A percentile compares a stretch with the other conserved stretches of the same genome.
phyloP scores from a whole-genome alignment of 2,888 invertebrate species.

The Lutraria lutraria region DNA sequence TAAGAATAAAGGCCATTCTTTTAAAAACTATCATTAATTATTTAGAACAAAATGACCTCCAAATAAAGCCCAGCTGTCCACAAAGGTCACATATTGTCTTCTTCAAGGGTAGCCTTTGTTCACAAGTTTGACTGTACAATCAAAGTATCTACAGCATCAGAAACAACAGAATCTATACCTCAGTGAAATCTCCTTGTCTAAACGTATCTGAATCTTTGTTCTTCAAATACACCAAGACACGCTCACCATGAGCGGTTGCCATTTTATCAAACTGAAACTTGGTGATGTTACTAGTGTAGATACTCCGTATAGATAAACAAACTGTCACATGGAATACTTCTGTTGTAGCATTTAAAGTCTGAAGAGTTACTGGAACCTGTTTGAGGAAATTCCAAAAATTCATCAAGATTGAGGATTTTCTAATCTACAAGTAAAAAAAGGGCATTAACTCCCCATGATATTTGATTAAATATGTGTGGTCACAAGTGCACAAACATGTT shows the following conservation, averaged over 20 bases:
- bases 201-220: conserved; percentile 37
- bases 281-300: not conserved
- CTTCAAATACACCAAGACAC: conserved; percentile 45
- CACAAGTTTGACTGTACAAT: no score
- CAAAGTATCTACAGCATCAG: no score
- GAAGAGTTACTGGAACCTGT: not conserved
- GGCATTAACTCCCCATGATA: not conserved
- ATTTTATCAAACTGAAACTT: conserved; percentile 33
- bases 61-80: no score
- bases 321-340: not conserved
- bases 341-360: not conserved
- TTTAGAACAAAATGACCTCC: no score
- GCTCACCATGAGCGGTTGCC: conserved; percentile 24
- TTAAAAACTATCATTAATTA: no score
- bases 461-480: no score
- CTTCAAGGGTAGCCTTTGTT: no score
- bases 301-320: not conserved
- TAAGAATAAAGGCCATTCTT: no score
- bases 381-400: not conserved
- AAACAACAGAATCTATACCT: conserved; percentile 26
- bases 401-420: not conserved
- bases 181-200: conserved; percentile 44
- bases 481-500: no score
- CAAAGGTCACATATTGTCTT: no score
- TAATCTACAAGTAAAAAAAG: not conserved